Base-by-base conservation (phyloP, 1,140 invertebrate species). In the Hycleus phaleratus region DNA sequence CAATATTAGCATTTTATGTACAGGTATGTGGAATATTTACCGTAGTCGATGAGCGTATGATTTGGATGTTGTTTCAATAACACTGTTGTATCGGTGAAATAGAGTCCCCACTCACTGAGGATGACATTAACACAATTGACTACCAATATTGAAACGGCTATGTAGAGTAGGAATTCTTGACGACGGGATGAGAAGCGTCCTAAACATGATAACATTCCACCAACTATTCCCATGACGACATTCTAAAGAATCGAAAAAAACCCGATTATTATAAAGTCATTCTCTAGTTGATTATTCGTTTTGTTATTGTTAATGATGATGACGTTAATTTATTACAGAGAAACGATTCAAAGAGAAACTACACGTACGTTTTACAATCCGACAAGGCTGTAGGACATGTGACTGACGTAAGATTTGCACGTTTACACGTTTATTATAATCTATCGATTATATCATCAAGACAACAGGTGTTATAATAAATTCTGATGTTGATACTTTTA, bases 81-180 rank as follows among this genome's bases (percentile, higher is more conserved):
- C 58, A 70, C 69, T 38, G 64, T 48, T 49, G 70, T 64, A 49
- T 74, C 71, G 5, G 72, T 61, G 45, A 69, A 68, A 59, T 77
- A 72, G 38, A 74, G 69, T 38, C 70, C 62, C 72, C 73, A 77
- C 65, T 79, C 77, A 18, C 73, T 63, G 9, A 78, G 60, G 39
- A 78, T 69, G 26, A 73, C 62, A 53, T 78, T 76, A 4, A 78
- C 68, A 10, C 70, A 62, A 55, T 78, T 77, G 7, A 75, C 65
- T 10, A 68, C 65, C 10, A 78, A 64, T 9, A 78, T 72, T 3
- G 74, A 73, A 24, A 76, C 56, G 4, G 75, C 72, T 44, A 78
- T 66, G 53, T 74, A 77, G 4, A 78, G 70, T 10, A 79, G 65
- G 9, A 70, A 64, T 61, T 77, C 75, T 45, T 78, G 76, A 46